Evolutionary conservation across 2,797 vertebrate species (phyloP).

Genomic region (Knipowitschia caucasica): DNA sequence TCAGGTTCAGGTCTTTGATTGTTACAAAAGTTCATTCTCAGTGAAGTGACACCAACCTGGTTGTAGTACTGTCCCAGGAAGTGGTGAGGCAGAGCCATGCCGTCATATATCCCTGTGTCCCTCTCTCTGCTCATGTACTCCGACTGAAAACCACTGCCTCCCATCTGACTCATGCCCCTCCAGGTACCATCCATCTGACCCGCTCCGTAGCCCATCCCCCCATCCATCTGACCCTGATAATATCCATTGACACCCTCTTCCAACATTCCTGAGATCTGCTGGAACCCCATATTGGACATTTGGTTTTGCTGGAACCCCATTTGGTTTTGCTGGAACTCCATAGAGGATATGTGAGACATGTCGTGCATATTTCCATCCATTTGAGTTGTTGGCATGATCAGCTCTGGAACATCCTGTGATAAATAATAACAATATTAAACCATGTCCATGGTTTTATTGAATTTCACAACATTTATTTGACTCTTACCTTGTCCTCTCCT

Average conservation of each 20-base stretch:
- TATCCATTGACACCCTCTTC: conserved; percentile 15
- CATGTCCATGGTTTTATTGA: not conserved
- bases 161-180: not conserved
- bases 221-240: no score
- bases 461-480: no score
- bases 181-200: not conserved
- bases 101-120: conserved; percentile 20
- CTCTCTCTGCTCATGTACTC: conserved; percentile 31
- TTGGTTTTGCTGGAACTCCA: no score
- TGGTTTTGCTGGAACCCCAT: not conserved
- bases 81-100: conserved; percentile 54
- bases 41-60: conserved; percentile 48
- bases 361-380: no score
- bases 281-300: not conserved
- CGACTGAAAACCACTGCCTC: not conserved
- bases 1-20: not conserved
- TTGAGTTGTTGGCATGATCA: no score
- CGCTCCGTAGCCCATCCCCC: conserved; percentile 2
- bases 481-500: conserved; percentile 83
- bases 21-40: not conserved
- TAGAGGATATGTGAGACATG: no score
- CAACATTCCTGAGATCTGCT: not conserved
- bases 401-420: conserved; percentile 50
- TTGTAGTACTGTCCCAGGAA: conserved; percentile 62
- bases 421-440: not conserved